Percentiles rank a stretch among this genome's conserved stretches.
Evolutionary conservation across 2,888 invertebrate species (phyloP).

Genomic region (Stenichneumon culpator): DNA sequence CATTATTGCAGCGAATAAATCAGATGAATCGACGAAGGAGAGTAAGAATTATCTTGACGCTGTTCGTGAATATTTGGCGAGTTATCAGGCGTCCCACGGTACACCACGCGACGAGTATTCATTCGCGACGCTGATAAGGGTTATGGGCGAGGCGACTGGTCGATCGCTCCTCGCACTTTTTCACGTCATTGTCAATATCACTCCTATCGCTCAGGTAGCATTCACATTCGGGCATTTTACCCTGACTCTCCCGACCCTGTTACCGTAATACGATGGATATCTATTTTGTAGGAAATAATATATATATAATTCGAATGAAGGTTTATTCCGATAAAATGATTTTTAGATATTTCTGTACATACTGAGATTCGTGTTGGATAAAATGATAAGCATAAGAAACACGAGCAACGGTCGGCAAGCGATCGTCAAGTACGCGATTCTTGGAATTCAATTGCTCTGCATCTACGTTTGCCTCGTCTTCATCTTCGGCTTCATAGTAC

Average conservation of each 20-base stretch:
- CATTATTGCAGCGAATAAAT: constrained; percentile 43
- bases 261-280: background rate
- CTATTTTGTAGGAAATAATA: background rate
- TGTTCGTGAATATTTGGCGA: constrained; percentile 77
- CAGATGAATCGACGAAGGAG: constrained; percentile 47
- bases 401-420: constrained; percentile 76
- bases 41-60: constrained; percentile 65
- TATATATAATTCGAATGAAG: background rate
- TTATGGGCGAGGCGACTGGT: constrained; percentile 79
- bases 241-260: background rate
- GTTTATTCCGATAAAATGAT: constrained; percentile 12
- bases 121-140: constrained; percentile 76
- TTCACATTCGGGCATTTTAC: background rate
- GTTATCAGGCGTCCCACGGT: constrained; percentile 79
- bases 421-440: constrained; percentile 75
- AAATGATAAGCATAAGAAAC: constrained; percentile 77
- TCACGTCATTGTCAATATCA: constrained; percentile 78
- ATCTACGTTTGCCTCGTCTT: constrained; percentile 79
- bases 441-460: constrained; percentile 77
- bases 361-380: constrained; percentile 80
- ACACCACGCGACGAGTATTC: constrained; percentile 79
- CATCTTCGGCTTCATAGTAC: constrained; percentile 79
- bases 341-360: constrained; percentile 79
- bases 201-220: constrained; percentile 77
- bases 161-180: constrained; percentile 78